phyloP scores from a whole-genome alignment of 53 echinoderm and acorn worm species.

The Paelopatides confundens region DNA sequence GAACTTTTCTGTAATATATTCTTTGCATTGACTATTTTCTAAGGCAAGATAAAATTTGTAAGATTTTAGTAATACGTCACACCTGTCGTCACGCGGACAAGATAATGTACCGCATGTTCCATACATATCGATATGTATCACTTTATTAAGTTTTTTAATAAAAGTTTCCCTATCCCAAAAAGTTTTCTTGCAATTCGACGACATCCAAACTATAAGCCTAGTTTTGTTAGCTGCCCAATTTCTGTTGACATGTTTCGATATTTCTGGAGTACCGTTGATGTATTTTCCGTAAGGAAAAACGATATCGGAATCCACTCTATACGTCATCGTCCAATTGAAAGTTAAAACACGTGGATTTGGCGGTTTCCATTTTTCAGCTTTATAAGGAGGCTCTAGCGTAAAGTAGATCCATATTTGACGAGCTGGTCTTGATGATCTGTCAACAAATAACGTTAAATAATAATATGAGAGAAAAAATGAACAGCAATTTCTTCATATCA shows the following conservation, averaged over 20 bases:
- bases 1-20: constrained; percentile 30
- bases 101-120: constrained; percentile 11
- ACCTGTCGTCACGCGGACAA: background rate
- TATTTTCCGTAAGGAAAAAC: constrained; percentile 4
- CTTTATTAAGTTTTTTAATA: background rate
- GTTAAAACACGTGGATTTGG: background rate
- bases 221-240: constrained; percentile 25
- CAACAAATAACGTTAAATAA: background rate
- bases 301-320: background rate
- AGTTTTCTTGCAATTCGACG: background rate
- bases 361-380: background rate
- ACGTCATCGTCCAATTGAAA: constrained; percentile 35
- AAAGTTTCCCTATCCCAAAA: background rate
- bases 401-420: constrained; percentile 3
- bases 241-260: background rate
- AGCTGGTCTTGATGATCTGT: background rate
- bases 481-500: no score
- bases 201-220: background rate
- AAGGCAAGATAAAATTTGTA: constrained; percentile 28
- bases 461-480: background rate
- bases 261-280: background rate
- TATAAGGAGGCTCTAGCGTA: background rate
- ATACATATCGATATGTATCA: background rate
- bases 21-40: constrained; percentile 31
- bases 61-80: background rate